Evolutionary conservation across 2,113 vertebrate species (phyloP), one percentile per base, ranked within the genome.

Genomic region (Alectura lathami): DNA sequence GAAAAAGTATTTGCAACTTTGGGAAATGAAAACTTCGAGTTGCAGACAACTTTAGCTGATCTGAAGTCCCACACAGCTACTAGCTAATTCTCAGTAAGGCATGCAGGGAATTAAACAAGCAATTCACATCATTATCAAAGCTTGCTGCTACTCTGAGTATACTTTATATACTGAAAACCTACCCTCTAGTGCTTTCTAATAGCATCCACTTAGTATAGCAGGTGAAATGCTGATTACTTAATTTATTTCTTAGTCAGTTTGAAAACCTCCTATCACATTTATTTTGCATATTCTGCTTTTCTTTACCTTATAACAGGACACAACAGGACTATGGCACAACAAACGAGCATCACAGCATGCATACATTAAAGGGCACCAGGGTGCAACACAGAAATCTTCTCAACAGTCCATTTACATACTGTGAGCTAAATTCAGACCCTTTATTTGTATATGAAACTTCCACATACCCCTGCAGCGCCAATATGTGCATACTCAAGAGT

Each of bases 191-290:
- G 86, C 77, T 88, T 89, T 83, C 82, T 91, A 94, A 95, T 79
- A 91, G 48, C 50, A 88, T 78, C 48, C 77, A 85, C 56, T 83
- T 82, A 86, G 66, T 86, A 64, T 43, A 32, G 5, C 86, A 93
- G 75, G 80, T 96, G 64, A 94, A 96, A 94, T 69, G 57, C 20
- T 95, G 94, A 96, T 96, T 83, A 50, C 66, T 93, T 94, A 73
- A 96, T 96, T 94, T 91, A 82, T 89, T 84, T 95, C 63, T 92
- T 88, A 90, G 66, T 54, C n/a, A 63, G 80, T 57, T 16, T 62
- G n/a, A 74, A 94, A 84, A 84, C 32, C 38, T 89, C 62, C 57
- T 70, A 80, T 72, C 51, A 38, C 51, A 83, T 93, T 89, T 91
- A 83, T 83, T 97, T 86, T 86, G 78, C 80, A 86, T 57, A 78